These are phyloP conservation scores for Periophthalmus modestus DNA, from an alignment of 2,113 vertebrate genomes.

Conservation along the genomic window DNA sequence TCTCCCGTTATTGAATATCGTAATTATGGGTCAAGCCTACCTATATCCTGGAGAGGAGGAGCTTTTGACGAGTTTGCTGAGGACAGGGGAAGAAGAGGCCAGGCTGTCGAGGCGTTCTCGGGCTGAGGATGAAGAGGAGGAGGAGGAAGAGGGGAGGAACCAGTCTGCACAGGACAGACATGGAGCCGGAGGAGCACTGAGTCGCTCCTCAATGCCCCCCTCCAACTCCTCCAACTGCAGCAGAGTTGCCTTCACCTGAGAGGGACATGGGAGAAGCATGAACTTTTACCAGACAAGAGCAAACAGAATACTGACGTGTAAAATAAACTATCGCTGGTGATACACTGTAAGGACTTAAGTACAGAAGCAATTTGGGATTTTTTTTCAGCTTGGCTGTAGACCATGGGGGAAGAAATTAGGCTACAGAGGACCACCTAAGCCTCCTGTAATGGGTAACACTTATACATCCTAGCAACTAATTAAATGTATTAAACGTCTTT, in stretches of 20 bases:
- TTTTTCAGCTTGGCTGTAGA: too few relatives aligned
- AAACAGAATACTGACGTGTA: too few relatives aligned
- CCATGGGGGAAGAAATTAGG: background rate
- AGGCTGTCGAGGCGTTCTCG: slow-evolving; percentile 78
- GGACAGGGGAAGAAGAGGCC: slow-evolving; percentile 74
- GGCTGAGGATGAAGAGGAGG: slow-evolving; percentile 66
- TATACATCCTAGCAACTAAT: too few relatives aligned
- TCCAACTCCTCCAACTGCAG: slow-evolving; percentile 86
- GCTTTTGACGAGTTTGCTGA: slow-evolving; percentile 80
- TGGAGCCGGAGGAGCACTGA: slow-evolving; percentile 79
- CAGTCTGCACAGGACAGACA: slow-evolving; percentile 89
- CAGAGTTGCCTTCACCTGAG: slow-evolving; percentile 85
- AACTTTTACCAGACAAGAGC: background rate
- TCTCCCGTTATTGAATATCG: too few relatives aligned
- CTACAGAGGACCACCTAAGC: background rate
- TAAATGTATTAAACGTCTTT: too few relatives aligned
- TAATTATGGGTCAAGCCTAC: background rate
- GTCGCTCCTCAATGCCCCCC: slow-evolving; percentile 79
- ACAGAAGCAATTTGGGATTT: too few relatives aligned
- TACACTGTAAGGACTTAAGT: too few relatives aligned
- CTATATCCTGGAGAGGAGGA: slow-evolving; percentile 27
- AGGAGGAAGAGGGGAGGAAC: slow-evolving; percentile 75
- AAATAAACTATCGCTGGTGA: too few relatives aligned
- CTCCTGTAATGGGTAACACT: background rate
- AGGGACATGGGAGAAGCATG: background rate